phyloP scores from a whole-genome alignment of 2,113 vertebrate genomes.

The Thunnus thynnus region DNA sequence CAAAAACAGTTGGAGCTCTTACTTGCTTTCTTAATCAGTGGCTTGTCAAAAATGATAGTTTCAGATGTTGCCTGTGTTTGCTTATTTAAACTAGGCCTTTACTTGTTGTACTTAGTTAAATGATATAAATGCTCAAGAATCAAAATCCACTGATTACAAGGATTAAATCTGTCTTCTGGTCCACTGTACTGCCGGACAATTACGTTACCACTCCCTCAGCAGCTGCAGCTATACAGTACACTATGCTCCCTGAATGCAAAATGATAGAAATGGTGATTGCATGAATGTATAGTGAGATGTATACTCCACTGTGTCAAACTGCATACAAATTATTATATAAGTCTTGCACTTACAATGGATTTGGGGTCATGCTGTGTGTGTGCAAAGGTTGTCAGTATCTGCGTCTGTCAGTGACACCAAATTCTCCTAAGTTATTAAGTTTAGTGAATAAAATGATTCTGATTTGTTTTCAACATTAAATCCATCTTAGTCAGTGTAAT shows the following conservation, averaged over 20 bases:
- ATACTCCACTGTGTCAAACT: neutral
- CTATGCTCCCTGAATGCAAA: conserved; percentile 48
- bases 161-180: conserved; percentile 58
- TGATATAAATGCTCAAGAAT: conserved; percentile 55
- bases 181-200: conserved; percentile 46
- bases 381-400: neutral
- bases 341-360: too few species aligned
- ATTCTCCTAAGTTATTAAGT: neutral
- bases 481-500: conserved; percentile 7
- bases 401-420: neutral
- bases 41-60: conserved; percentile 24
- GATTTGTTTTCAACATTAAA: neutral
- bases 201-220: conserved; percentile 42
- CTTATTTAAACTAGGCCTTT: conserved; percentile 36
- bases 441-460: neutral
- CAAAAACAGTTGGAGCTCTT: neutral
- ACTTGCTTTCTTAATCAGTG: conserved; percentile 19
- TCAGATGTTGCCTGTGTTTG: conserved; percentile 38
- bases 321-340: neutral
- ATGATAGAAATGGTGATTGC: conserved; percentile 14
- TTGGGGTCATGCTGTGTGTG: neutral
- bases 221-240: conserved; percentile 58
- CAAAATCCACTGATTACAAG: conserved; percentile 62
- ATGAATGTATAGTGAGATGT: conserved; percentile 18
- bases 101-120: conserved; percentile 33